Evolutionary conservation across 2,888 invertebrate genomes (phyloP), one percentile per base, ranked within the genome.

Genomic region (Melikaiella ostensackeni): DNA sequence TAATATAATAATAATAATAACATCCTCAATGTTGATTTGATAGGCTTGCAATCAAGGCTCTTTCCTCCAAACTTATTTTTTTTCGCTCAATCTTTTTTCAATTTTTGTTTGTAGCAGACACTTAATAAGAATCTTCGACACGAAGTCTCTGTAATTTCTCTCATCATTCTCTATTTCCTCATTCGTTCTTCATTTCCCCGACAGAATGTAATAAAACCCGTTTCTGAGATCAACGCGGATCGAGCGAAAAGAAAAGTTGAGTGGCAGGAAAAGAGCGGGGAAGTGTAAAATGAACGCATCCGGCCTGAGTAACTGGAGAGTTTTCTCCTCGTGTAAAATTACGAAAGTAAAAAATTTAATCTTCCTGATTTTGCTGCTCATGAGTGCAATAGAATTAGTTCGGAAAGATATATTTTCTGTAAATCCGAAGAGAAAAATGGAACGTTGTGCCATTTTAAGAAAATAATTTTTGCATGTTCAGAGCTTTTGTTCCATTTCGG

Each of bases 171-270:
- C 75, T 79, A 78, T 80, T 83, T 83, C 79, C 80, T 81, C 83
- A 79, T 83, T 83, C 79, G 76, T 76, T 80, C 78, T 82, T 84
- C 80, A 81, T 84, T 85, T 83, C 81, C 83, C 79, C 76, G 76
- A 66, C 78, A 80, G 84, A 84, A 84, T 78, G 77, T 78, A 79
- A 83, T 82, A 83, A 80, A 83, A 77, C 77, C 64, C 75, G 80
- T 75, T 78, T 64, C 78, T 74, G 62, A 73, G 74, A 78, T 61
- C 62, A 76, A 77, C 75, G 64, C 38, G 30, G 55, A 77, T 79
- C 74, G 50, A 74, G 27, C n/a, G 13, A 50, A 70, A 70, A 38
- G 42, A 50, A 30, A 70, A 7, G 38, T 19, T 7, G 13, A 6
- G 27, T 24, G 30, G 30, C 27, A 61, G 33, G 35, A 38, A 50